A percentile compares a stretch with the other conserved stretches of the same genome.
These are phyloP conservation scores for Herpetotheres cachinnans DNA, from an alignment of 2,113 vertebrate species.

Conservation along the genomic window DNA sequence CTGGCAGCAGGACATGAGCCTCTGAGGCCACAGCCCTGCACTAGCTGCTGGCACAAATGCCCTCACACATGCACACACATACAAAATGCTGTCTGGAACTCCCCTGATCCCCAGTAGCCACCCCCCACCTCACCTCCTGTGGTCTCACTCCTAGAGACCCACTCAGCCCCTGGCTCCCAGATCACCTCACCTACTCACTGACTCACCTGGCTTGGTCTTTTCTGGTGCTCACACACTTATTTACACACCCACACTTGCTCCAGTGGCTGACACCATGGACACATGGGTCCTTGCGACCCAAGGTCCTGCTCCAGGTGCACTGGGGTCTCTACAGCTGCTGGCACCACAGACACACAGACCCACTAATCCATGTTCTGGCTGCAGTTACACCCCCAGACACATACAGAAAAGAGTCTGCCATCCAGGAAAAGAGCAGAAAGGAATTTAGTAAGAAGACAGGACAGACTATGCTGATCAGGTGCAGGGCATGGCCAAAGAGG, in stretches of 20 bases:
- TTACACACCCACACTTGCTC: neutral
- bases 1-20: neutral
- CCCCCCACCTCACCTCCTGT: accelerated
- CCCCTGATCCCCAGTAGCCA: accelerated
- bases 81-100: neutral
- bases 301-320: neutral
- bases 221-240: neutral
- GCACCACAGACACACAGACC: neutral
- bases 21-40: neutral
- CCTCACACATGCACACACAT: neutral
- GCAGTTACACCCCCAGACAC: neutral
- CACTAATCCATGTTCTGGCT: accelerated
- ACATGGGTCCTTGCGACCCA: accelerated
- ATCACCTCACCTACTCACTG: neutral
- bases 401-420: too few species aligned
- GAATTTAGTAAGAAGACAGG: neutral
- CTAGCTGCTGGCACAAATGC: neutral
- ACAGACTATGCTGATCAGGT: neutral
- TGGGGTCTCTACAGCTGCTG: neutral
- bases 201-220: neutral
- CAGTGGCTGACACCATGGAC: accelerated
- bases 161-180: neutral
- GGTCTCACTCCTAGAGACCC: neutral
- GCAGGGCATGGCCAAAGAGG: neutral
- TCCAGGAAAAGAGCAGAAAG: neutral